These are phyloP conservation scores for Trissolcus brochymenae DNA, from an alignment of 2,888 invertebrate species.

Conservation along the genomic window DNA sequence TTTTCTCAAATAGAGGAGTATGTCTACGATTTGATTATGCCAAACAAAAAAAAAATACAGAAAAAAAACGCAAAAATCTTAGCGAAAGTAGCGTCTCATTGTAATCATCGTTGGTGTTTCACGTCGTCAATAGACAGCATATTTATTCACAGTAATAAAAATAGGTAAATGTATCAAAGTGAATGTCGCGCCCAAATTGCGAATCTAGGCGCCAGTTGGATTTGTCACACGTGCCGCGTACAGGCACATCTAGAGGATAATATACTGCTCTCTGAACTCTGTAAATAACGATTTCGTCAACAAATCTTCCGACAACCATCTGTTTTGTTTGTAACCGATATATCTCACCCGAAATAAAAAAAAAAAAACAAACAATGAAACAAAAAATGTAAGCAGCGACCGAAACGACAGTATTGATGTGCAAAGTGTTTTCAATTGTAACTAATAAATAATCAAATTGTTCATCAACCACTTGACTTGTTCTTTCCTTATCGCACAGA, in stretches of 20 bases:
- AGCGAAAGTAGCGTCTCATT: constrained; percentile 42
- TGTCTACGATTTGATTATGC: constrained; percentile 33
- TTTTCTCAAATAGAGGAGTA: constrained; percentile 31
- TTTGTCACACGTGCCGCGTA: constrained; percentile 1
- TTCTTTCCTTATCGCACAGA: background rate
- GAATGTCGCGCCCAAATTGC: too few species aligned
- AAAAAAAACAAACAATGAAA: background rate
- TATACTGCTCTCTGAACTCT: constrained; percentile 51
- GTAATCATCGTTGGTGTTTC: constrained; percentile 54
- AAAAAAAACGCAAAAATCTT: constrained; percentile 7
- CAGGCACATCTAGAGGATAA: constrained; percentile 39
- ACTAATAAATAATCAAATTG: constrained; percentile 54
- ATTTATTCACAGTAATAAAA: constrained; percentile 39
- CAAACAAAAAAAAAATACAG: background rate
- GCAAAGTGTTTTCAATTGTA: constrained; percentile 51
- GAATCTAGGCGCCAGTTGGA: too few species aligned
- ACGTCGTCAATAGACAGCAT: constrained; percentile 49
- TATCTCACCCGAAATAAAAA: background rate
- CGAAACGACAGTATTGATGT: constrained; percentile 59
- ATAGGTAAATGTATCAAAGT: background rate
- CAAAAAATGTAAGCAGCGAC: constrained; percentile 33
- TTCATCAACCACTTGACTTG: constrained; percentile 32
- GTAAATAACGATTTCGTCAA: constrained; percentile 45
- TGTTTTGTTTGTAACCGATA: constrained; percentile 31
- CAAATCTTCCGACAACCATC: constrained; percentile 12